A percentile compares a stretch with the other conserved stretches of the same genome.
These are phyloP conservation scores for Mugil cephalus DNA, from an alignment of 2,113 vertebrate genomes.

Conservation along the genomic window DNA sequence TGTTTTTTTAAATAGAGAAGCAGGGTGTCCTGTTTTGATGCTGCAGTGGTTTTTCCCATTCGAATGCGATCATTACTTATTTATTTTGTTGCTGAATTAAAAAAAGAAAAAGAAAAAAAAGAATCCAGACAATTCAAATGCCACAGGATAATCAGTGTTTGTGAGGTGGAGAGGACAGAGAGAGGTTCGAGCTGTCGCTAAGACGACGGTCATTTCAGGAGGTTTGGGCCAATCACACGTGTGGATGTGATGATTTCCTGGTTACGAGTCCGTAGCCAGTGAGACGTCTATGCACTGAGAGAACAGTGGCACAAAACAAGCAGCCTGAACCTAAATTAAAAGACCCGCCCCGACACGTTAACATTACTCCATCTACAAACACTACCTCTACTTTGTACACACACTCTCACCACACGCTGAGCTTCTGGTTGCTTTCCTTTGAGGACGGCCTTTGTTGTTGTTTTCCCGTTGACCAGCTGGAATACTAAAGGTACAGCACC, in stretches of 20 bases:
- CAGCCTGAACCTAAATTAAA: constrained; percentile 47
- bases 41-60: constrained; percentile 67
- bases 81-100: constrained; percentile 72
- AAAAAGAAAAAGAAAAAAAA: constrained; percentile 40
- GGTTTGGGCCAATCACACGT: not conserved
- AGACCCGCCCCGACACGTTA: not conserved
- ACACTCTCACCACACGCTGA: constrained; percentile 15
- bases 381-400: constrained; percentile 68
- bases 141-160: constrained; percentile 81
- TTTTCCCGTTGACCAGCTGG: constrained; percentile 2
- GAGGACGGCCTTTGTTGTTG: constrained; percentile 38
- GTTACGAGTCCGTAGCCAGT: constrained; percentile 4
- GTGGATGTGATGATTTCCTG: not conserved
- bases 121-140: constrained; percentile 74
- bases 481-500: constrained; percentile 38
- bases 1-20: constrained; percentile 52
- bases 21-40: constrained; percentile 75
- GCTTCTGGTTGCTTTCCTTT: constrained; percentile 21
- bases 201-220: not conserved
- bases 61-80: constrained; percentile 57
- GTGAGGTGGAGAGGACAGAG: constrained; percentile 1
- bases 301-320: constrained; percentile 59
- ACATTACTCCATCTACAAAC: constrained; percentile 58
- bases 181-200: constrained; percentile 14
- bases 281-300: constrained; percentile 65